A percentile compares a stretch with the other conserved stretches of the same genome.
Conservation (phyloP, 2,797 vertebrate genomes). For the Sciurus vulgaris region DNA sequence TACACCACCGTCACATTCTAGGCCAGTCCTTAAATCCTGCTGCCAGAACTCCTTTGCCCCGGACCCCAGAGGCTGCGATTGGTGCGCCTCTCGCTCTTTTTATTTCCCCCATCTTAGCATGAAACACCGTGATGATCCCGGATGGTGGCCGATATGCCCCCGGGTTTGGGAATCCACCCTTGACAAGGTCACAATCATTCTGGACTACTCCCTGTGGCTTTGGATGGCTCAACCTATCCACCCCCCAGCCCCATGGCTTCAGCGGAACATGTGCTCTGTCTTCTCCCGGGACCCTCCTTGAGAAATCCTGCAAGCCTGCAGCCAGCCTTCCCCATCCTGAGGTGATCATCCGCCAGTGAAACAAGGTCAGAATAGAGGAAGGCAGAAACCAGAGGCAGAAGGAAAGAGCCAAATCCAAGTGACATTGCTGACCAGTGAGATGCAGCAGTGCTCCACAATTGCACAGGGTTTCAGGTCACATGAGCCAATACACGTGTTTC, state of each 20-base stretch:
- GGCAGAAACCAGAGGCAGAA: background rate
- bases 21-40: background rate
- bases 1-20: background rate
- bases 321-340: background rate
- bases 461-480: background rate
- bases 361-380: background rate
- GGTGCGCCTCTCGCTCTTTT: background rate
- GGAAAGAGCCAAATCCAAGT: conserved; percentile 7
- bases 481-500: background rate
- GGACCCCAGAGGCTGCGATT: background rate
- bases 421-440: background rate
- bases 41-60: background rate
- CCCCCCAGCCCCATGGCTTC: background rate
- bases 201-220: background rate
- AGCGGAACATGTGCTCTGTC: background rate
- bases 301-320: background rate
- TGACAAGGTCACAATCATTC: background rate
- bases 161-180: background rate
- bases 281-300: background rate
- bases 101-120: background rate
- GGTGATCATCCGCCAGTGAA: background rate
- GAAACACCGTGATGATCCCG: background rate
- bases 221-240: background rate
- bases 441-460: background rate
- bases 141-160: background rate